phyloP scores from a whole-genome alignment of 2,888 invertebrate species.

The Drosophila mimetica region DNA sequence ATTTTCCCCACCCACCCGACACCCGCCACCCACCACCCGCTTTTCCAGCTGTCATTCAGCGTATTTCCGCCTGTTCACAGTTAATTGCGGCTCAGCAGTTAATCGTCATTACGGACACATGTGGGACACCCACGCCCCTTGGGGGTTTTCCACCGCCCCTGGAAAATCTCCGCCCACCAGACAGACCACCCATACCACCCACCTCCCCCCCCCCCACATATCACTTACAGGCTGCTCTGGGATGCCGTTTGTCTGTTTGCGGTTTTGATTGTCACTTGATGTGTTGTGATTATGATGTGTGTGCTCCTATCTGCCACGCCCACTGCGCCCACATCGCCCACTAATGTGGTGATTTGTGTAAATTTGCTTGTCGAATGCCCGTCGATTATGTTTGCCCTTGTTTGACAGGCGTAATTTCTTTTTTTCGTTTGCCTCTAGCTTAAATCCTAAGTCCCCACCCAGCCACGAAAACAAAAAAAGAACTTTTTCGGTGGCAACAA shows the following conservation, averaged over 20 bases:
- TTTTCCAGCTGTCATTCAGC: conserved; percentile 47
- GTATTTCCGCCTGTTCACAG: conserved; percentile 70
- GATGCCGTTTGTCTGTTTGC: conserved; percentile 76
- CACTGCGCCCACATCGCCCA: conserved; percentile 27
- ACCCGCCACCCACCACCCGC: background rate
- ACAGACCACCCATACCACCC: conserved; percentile 6
- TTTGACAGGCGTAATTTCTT: conserved; percentile 43
- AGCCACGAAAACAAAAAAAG: background rate
- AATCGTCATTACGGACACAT: conserved; percentile 69
- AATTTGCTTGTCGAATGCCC: conserved; percentile 71
- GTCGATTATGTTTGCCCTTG: conserved; percentile 65
- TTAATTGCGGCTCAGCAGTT: conserved; percentile 74
- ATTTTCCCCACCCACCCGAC: background rate
- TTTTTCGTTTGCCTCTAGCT: background rate
- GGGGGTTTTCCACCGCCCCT: background rate
- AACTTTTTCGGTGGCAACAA: conserved; percentile 26
- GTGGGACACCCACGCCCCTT: conserved; percentile 22
- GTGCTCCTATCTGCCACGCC: conserved; percentile 16
- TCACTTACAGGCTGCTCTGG: conserved; percentile 53
- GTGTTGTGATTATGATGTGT: conserved; percentile 75
- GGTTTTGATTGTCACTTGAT: conserved; percentile 79
- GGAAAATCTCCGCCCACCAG: conserved; percentile 8
- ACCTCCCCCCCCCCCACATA: conserved; percentile 12
- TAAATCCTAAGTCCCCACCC: background rate
- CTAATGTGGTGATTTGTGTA: conserved; percentile 72